Conservation (phyloP, 2,888 invertebrate genomes). For the Vesta saturnalis region DNA sequence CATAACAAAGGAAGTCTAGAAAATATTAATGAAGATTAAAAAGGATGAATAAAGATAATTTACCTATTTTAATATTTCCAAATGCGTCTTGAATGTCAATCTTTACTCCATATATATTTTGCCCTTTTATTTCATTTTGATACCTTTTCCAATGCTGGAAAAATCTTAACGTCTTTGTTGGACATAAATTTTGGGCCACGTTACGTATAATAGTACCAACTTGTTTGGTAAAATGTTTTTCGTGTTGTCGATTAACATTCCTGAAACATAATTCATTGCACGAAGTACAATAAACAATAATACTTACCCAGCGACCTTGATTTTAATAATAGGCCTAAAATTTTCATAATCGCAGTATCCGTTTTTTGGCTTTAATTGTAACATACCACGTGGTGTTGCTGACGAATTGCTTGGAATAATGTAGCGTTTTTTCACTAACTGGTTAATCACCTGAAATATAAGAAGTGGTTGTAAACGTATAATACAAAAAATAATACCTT, state of each 20-base stretch:
- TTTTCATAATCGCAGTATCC: constrained; percentile 19
- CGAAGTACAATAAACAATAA: background rate
- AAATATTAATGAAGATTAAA: background rate
- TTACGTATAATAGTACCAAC: constrained; percentile 16
- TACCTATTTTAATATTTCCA: constrained; percentile 36
- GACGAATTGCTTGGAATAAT: background rate
- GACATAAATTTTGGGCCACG: constrained; percentile 19
- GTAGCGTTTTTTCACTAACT: background rate
- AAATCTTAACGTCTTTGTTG: constrained; percentile 22
- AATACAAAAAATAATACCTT: constrained; percentile 17
- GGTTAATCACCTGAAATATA: constrained; percentile 19
- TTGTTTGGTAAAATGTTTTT: background rate
- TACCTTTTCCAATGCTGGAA: constrained; percentile 29
- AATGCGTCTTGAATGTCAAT: constrained; percentile 38
- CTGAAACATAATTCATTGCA: too few species aligned
- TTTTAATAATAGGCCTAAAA: constrained; percentile 30
- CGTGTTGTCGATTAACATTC: background rate
- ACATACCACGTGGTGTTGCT: constrained; percentile 16
- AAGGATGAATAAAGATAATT: background rate
- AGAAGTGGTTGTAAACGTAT: too few species aligned
- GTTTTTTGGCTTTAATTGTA: constrained; percentile 34
- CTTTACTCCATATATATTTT: constrained; percentile 30
- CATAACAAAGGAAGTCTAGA: constrained; percentile 19
- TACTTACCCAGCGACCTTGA: constrained; percentile 14
- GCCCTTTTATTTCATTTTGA: background rate